Conservation (phyloP, 2,113 vertebrate species). For the Takifugu bimaculatus region DNA sequence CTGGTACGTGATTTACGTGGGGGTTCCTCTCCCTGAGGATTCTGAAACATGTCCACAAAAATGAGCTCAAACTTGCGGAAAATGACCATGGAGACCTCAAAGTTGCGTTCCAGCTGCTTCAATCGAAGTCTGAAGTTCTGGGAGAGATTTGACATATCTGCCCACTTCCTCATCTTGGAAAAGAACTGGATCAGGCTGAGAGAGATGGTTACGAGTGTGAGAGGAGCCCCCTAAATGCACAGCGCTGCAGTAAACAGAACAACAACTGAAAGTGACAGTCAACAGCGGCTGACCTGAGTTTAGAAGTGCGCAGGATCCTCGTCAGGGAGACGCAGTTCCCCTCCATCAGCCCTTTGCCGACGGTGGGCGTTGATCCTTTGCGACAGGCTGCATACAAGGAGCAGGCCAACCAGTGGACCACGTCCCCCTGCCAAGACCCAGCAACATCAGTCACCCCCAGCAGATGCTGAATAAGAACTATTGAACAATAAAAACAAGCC, state of each 20-base stretch:
- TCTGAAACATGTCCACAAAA: constrained; percentile 93
- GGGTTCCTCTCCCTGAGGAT: constrained; percentile 81
- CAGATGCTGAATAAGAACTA: background rate
- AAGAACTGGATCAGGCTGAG: constrained; percentile 96
- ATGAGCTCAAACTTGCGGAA: constrained; percentile 98
- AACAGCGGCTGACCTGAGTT: constrained; percentile 80
- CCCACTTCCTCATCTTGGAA: constrained; percentile 98
- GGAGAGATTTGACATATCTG: constrained; percentile 90
- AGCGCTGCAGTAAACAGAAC: too few species aligned
- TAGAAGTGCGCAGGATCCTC: constrained; percentile 88
- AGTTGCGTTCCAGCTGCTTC: constrained; percentile 90
- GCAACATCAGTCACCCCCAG: background rate
- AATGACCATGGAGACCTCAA: constrained; percentile 95
- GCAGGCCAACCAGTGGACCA: constrained; percentile 93
- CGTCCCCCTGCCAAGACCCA: constrained; percentile 79
- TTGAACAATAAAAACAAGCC: background rate
- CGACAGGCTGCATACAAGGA: constrained; percentile 92
- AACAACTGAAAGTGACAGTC: background rate
- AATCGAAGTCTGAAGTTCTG: constrained; percentile 89
- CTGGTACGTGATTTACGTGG: constrained; percentile 85
- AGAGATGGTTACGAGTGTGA: background rate
- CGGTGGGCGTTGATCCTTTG: constrained; percentile 86
- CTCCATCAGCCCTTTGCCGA: constrained; percentile 91
- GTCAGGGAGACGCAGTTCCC: constrained; percentile 97
- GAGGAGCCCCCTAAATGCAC: background rate